phyloP scores from a whole-genome alignment of 53 echinoderm and acorn worm species.

The Mesocentrotus franciscanus region DNA sequence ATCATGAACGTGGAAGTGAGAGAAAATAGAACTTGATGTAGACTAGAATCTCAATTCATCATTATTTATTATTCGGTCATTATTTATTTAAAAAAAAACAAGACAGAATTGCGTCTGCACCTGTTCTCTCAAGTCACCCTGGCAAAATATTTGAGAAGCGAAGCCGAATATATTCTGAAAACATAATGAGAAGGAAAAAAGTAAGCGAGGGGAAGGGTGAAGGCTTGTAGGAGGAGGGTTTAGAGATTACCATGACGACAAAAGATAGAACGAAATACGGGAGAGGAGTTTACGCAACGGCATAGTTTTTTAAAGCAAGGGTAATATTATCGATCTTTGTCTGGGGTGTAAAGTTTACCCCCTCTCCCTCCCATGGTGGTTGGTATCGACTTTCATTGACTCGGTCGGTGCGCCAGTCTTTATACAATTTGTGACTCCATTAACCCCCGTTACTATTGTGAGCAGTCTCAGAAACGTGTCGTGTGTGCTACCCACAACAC shows the following conservation, averaged over 20 bases:
- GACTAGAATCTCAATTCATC: no score
- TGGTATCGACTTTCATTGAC: constrained; percentile 57
- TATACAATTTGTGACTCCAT: constrained; percentile 58
- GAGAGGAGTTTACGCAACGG: neutral
- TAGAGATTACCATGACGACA: neutral
- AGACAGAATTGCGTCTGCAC: neutral
- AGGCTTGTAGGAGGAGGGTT: neutral
- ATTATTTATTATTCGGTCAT: no score
- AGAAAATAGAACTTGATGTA: no score
- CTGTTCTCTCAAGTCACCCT: neutral
- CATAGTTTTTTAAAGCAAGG: neutral
- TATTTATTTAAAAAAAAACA: no score
- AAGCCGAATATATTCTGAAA: neutral
- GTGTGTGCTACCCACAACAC: neutral
- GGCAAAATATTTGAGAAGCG: neutral
- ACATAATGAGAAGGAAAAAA: neutral
- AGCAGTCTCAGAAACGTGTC: constrained; percentile 23
- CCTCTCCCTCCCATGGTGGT: constrained; percentile 21
- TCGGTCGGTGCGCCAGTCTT: constrained; percentile 11
- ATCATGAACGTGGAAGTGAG: no score
- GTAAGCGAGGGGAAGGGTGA: neutral
- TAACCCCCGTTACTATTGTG: constrained; percentile 56
- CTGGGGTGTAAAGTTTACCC: constrained; percentile 55
- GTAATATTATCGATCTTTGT: constrained; percentile 48
- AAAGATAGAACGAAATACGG: neutral